These are phyloP conservation scores for Melikaiella ostensackeni DNA, from an alignment of 2,888 invertebrate species.

Conservation along the genomic window DNA sequence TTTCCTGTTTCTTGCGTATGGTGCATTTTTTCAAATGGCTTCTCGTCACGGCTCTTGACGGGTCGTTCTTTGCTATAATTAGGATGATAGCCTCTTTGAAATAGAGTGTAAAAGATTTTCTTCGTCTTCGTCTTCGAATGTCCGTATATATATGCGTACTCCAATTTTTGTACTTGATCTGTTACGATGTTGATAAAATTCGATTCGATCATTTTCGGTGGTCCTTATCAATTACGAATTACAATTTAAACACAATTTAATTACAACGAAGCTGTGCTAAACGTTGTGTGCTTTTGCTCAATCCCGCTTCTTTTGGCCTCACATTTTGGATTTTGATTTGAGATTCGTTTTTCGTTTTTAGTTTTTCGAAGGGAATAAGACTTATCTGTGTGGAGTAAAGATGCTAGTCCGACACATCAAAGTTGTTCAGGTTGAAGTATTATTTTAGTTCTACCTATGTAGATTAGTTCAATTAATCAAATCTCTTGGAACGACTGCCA, in stretches of 20 bases:
- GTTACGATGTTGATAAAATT: conserved; percentile 1
- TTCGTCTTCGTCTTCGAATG: conserved; percentile 11
- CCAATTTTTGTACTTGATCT: conserved; percentile 12
- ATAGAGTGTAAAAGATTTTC: conserved; percentile 25
- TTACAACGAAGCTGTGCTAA: conserved; percentile 22
- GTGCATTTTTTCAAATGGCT: conserved; percentile 19
- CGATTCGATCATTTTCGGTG: too few species aligned
- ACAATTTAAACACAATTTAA: too few species aligned
- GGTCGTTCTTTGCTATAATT: conserved; percentile 38
- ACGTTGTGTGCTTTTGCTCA: conserved; percentile 34
- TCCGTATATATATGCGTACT: conserved; percentile 21
- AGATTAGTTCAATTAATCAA: too few species aligned
- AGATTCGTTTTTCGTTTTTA: not conserved
- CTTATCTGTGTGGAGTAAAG: too few species aligned
- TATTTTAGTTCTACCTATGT: too few species aligned
- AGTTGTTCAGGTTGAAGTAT: too few species aligned
- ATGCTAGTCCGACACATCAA: too few species aligned
- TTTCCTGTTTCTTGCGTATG: conserved; percentile 17
- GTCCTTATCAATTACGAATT: too few species aligned
- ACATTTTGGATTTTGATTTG: not conserved
- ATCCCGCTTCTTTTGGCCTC: conserved; percentile 1
- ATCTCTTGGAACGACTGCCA: too few species aligned
- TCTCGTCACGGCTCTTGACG: not conserved
- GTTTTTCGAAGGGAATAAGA: too few species aligned
- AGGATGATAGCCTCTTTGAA: conserved; percentile 30